Evolutionary conservation across 2,797 vertebrate genomes (phyloP).

Genomic region (Discoglossus pictus): DNA sequence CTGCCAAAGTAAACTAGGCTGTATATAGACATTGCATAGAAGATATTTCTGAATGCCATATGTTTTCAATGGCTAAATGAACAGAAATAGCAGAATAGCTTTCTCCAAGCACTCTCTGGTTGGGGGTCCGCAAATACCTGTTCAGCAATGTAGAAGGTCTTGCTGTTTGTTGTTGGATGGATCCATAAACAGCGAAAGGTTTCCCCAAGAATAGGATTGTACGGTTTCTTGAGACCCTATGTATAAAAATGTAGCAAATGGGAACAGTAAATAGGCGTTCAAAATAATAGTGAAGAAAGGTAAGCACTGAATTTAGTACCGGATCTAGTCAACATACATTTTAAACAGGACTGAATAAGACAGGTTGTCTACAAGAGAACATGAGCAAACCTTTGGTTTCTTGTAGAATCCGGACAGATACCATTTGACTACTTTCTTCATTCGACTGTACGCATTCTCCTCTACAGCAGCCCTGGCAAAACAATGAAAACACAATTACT

Average conservation of each 20-base stretch:
- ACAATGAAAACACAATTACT: conserved; percentile 14
- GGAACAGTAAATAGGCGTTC: conserved; percentile 37
- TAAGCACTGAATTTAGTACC: too few species aligned
- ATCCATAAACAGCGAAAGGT: conserved; percentile 96
- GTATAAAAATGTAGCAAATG: not conserved
- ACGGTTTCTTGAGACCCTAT: conserved; percentile 97
- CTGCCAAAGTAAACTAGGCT: too few species aligned
- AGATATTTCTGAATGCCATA: not conserved
- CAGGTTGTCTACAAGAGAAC: too few species aligned
- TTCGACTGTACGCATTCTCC: conserved; percentile 92
- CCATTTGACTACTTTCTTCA: conserved; percentile 98
- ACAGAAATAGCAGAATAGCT: too few species aligned
- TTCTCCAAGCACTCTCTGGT: too few species aligned
- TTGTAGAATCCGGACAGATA: conserved; percentile 99
- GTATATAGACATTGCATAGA: not conserved
- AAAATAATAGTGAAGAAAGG: too few species aligned
- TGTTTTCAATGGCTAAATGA: too few species aligned
- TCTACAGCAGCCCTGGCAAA: conserved; percentile 86
- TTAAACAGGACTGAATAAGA: too few species aligned
- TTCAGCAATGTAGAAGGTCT: conserved; percentile 96
- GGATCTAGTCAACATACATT: too few species aligned
- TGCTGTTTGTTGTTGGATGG: conserved; percentile 92
- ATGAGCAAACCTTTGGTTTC: conserved; percentile 91
- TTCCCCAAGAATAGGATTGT: conserved; percentile 97
- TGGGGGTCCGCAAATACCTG: too few species aligned